Evolutionary conservation across 2,888 invertebrate genomes (phyloP), one percentile per base, ranked within the genome.

Genomic region (Sylvicola cinctus): DNA sequence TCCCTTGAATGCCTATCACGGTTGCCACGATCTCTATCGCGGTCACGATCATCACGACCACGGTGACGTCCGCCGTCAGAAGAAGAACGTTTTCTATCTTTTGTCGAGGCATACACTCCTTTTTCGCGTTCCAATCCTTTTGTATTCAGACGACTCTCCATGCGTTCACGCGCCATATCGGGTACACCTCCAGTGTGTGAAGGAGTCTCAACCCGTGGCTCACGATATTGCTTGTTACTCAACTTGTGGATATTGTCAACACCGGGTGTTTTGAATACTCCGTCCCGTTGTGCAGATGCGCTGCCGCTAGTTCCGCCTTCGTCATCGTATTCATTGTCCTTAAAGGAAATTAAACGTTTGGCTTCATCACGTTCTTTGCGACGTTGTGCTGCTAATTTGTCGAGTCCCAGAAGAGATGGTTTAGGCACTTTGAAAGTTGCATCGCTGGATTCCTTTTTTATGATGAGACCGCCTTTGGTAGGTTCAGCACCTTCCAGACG

Each of bases 151-250:
- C 73, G 60, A 40, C 78, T 63, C 46, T 78, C 72, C 23, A 75
- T 56, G 31, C 81, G 68, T 45, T 75, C 71, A 36, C 74, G 63
- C 0, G 58, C 58, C 31, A 49, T 45, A 36, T 73, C 70, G 17
- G 81, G 81, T 15, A 93, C 78, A 4, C 93, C 93, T 4, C 91
- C 93, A 0, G 91, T 88, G 49, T 93, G 75, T 0, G 91, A 83
- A 0, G 95, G 95, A 1, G 93, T 93, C 60, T 95, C 93, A 46
- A 78, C 77, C 45, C 75, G 70, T 10, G 74, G 66, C 32, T 70
- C 65, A 32, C 93, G 68, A 48, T 90, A 83, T 51, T 81, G 75
- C 31, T 80, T 46, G 8, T 20, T 20, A 23, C 47, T 52, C 3
- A 54, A 35, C 37, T 52, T 55, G 20, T 58, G 52, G 31, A 49